Evolutionary conservation across 2,797 vertebrate species (phyloP).

Genomic region (Phylloscopus collybita): DNA sequence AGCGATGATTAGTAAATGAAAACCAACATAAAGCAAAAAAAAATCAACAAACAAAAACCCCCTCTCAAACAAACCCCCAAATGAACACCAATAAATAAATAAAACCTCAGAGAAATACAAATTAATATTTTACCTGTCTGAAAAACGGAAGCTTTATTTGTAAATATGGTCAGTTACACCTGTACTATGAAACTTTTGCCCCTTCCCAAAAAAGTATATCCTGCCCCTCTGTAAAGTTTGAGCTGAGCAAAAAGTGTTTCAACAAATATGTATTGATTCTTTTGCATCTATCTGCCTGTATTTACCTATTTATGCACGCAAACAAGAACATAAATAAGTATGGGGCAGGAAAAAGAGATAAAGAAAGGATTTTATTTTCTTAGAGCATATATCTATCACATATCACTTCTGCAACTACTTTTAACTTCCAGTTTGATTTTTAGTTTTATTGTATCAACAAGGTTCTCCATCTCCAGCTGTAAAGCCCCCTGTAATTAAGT

Average conservation of each 20-base stretch:
- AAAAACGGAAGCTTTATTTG: not conserved
- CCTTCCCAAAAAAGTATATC: not conserved
- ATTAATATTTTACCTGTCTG: not conserved
- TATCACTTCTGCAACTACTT: not conserved
- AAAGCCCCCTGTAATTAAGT: not conserved
- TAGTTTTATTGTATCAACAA: not conserved
- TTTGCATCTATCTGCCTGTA: not conserved
- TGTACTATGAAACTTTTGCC: not conserved
- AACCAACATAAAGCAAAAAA: not conserved
- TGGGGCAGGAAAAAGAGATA: not conserved
- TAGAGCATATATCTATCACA: not conserved
- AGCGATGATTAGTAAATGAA: not conserved
- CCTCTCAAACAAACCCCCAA: not conserved
- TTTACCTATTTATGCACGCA: not conserved
- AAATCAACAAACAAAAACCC: not conserved
- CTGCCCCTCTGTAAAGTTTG: not conserved
- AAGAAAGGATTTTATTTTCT: not conserved
- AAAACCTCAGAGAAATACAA: not conserved
- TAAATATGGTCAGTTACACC: not conserved
- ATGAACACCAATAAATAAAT: not conserved
- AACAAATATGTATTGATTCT: not conserved
- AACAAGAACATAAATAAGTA: not conserved
- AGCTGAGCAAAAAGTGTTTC: not conserved
- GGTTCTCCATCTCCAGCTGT: not conserved
- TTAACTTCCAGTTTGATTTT: not conserved